Conservation (phyloP, 1,140 invertebrate genomes). For the Steinernema khuongi region DNA sequence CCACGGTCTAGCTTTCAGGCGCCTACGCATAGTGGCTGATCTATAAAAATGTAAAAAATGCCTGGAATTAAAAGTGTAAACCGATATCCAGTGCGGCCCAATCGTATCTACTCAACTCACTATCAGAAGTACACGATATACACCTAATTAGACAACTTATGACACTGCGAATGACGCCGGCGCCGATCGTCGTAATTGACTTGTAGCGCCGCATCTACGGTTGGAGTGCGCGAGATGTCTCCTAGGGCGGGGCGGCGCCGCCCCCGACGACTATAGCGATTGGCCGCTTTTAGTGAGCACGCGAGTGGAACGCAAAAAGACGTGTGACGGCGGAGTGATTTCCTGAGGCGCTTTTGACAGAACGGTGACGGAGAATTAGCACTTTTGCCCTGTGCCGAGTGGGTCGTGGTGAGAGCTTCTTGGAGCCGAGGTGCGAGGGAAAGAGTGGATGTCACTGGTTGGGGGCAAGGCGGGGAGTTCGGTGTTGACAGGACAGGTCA, state of each 20-base stretch:
- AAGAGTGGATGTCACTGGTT: background rate
- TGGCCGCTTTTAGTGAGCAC: background rate
- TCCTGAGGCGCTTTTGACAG: background rate
- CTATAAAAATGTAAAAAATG: no score
- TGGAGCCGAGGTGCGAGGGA: no score
- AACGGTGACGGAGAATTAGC: constrained; percentile 1
- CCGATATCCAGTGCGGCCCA: background rate
- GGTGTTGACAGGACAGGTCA: no score
- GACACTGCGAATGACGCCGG: background rate
- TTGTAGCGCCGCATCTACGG: background rate
- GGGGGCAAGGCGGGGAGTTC: no score
- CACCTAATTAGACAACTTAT: constrained; percentile 3
- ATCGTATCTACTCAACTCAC: no score
- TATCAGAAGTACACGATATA: no score
- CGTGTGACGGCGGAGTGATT: background rate
- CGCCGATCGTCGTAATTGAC: background rate
- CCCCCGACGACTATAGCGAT: background rate
- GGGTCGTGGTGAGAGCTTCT: background rate
- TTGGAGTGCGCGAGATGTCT: background rate
- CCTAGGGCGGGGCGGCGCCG: background rate
- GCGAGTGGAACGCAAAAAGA: background rate
- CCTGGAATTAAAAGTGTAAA: background rate
- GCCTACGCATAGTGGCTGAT: no score
- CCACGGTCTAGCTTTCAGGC: no score
- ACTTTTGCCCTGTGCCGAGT: background rate